Evolutionary conservation across 2,113 vertebrate genomes (phyloP).

Genomic region (Xiphophorus couchianus): DNA sequence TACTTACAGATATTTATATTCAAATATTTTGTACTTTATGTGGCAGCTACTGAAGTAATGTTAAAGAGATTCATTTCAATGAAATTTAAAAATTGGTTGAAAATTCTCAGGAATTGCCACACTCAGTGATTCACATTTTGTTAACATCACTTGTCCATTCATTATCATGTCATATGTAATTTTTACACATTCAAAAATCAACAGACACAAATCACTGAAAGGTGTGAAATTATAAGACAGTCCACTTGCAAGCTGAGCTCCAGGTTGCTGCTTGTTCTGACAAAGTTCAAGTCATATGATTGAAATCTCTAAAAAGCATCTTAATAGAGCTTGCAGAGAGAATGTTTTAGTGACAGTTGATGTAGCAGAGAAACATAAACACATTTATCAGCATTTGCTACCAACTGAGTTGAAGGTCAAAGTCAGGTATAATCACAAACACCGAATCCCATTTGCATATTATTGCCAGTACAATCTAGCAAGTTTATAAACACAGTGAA

Average conservation of each 20-base stretch:
- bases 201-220: not conserved
- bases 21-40: not conserved
- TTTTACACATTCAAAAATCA: not conserved
- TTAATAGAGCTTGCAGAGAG: not conserved
- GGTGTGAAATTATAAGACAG: not conserved
- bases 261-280: not conserved
- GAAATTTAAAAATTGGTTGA: not conserved
- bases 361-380: too few species aligned
- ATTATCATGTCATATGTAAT: not conserved
- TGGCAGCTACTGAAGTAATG: not conserved
- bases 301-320: not conserved
- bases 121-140: not conserved
- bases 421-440: not conserved
- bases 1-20: not conserved
- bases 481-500: not conserved
- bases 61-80: not conserved
- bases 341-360: slow-evolving; percentile 5
- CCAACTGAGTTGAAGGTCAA: not conserved
- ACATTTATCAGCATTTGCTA: not conserved
- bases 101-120: not conserved
- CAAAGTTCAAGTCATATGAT: not conserved
- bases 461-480: not conserved
- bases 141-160: not conserved
- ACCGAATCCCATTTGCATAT: too few species aligned
- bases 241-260: not conserved